Base-by-base conservation (phyloP, 1,140 invertebrate species). In the Gerris buenoi region DNA sequence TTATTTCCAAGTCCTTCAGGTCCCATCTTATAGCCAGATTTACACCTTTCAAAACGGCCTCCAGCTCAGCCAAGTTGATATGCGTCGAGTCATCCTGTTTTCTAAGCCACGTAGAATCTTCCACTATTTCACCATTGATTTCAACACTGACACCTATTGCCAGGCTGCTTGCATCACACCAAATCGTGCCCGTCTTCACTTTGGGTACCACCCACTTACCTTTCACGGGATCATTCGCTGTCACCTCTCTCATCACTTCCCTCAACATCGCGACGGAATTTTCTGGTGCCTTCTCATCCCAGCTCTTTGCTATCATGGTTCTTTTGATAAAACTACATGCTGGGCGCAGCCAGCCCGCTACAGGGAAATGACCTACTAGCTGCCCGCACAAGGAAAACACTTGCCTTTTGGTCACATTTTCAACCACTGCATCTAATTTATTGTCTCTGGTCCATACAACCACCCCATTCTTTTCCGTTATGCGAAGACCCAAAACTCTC, bases 291-390 rank as follows among this genome's bases (percentile, higher is more conserved):
- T 64, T n/a, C 18, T 64, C 64, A 22, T 65, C 15, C 64, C 64
- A 65, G n/a, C 14, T 23, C 23, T 65, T 14, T 2, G 28, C 64
- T 5, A 29, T 33, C 2, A 65, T 10, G 13, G 25, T n/a, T 46
- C 64, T 65, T 26, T 65, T 64, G 22, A 65, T 46, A 65, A 65
- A 29, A 46, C 64, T 65, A 23, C 64, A 65, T 56, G 64, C 29
- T 18, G 64, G 64, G 2, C 64, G 14, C 14, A 65, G 23, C 64
- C 64, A 65, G 23, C 29, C 27, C 22, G 64, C 64, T 10, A 65
- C 29, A 5, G 29, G 25, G 46, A 46, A 65, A 46, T 65, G 64
- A 10, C 64, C 64, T 33, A 65, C 46, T 22, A 65, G 27, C 29
- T 46, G 64, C 5, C 27, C 64, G 46, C 64, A 65, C 2, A 65